Evolutionary conservation across 2,797 vertebrate species (phyloP), one percentile per base, ranked within the genome.

Genomic region (Phrynocephalus guinanensis): DNA sequence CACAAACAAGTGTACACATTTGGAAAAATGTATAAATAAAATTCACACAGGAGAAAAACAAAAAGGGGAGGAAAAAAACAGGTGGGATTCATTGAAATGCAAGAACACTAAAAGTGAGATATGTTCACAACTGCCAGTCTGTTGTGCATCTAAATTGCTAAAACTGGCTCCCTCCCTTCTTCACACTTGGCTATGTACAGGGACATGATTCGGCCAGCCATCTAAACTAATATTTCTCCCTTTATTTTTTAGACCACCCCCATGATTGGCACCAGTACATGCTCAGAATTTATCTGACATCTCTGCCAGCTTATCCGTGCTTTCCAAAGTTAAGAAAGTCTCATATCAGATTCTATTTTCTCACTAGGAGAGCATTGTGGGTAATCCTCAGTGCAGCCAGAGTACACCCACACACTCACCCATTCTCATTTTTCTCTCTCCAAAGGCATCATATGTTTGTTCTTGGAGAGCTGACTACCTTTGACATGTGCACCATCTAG

Each of bases 401-500:
- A 8, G 52, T 48, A 77, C 52, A 82, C 67, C 83, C 52, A 56
- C 52, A 56, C 86, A 70, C 63, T 66, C 44, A 2, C 66, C 72
- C 52, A 79, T 48, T 20, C 71, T n/a, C 52, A 79, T 70, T 85
- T 26, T n/a, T 15, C 52, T 68, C 80, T 38, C 13, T 84, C 70
- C 33, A 85, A 76, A 85, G 38, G 78, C 10, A 85, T 1, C 33
- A n/a, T 44, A 18, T 5, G 84, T 76, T 75, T 18, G 18, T 48
- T 73, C 60, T 66, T 50, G 5, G 44, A 72, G 68, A 33, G 28
- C 9, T 22, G 38, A 30, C 30, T 87, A 18, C 73, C 83, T 87
- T 90, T 81, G 83, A 63, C 63, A 44, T 10, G 63, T 82, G 10
- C 79, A 72, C 89, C 89, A 90, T 52, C 89, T 90, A 85, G 86